A percentile compares a stretch with the other conserved stretches of the same genome.
These are phyloP conservation scores for Stichodactyla helianthus DNA, from an alignment of 64 coral and sea anemone genomes.

Conservation along the genomic window DNA sequence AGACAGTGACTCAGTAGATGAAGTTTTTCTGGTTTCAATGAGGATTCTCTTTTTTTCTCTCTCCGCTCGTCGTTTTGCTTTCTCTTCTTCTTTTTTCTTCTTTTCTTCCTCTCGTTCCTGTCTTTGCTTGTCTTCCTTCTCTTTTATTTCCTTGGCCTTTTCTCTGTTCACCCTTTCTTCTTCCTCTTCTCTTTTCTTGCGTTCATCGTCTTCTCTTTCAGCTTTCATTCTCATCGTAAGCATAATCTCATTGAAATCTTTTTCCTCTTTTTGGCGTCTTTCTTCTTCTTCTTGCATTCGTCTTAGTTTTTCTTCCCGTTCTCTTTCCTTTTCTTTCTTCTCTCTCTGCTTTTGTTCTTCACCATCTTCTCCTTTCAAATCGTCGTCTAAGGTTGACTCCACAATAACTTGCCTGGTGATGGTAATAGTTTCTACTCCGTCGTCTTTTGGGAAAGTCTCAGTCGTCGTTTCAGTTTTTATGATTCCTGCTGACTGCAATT, in stretches of 20 bases:
- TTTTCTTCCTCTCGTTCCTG: neutral
- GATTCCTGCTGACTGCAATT: constrained; percentile 2
- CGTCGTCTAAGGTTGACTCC: constrained; percentile 3
- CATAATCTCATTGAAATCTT: constrained; percentile 19
- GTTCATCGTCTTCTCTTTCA: neutral
- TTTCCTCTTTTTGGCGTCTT: neutral
- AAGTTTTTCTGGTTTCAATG: neutral
- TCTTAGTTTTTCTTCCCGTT: neutral
- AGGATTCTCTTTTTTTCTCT: constrained; percentile 19
- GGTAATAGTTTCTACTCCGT: neutral
- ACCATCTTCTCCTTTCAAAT: neutral
- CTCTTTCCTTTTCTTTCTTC: neutral
- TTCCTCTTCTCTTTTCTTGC: neutral
- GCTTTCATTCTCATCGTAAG: neutral
- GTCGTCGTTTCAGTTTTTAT: constrained; percentile 1
- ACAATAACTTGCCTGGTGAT: neutral
- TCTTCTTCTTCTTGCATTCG: constrained; percentile 14
- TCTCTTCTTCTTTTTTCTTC: constrained; percentile 17
- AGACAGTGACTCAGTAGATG: neutral
- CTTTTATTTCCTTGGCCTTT: neutral
- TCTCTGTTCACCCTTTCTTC: constrained; percentile 5
- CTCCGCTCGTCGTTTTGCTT: constrained; percentile 9
- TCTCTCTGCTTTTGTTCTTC: neutral
- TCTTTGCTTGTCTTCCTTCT: neutral
- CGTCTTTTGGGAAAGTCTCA: neutral